phyloP scores from a whole-genome alignment of 2,888 invertebrate species.

The Pachycephus smyrnensis region DNA sequence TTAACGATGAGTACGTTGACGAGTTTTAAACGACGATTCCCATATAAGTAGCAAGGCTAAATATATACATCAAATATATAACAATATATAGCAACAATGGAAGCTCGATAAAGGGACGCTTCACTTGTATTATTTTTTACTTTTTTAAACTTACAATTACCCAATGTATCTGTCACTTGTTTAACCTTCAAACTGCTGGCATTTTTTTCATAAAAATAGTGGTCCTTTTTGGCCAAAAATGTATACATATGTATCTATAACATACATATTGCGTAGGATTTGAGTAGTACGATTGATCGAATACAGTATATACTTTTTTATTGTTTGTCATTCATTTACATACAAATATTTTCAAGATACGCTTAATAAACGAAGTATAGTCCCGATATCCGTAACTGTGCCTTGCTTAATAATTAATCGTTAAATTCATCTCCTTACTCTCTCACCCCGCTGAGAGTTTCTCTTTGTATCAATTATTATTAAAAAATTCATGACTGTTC shows the following conservation, averaged over 20 bases:
- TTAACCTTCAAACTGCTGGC: too few relatives aligned
- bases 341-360: slow-evolving; percentile 62
- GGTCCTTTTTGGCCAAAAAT: too few relatives aligned
- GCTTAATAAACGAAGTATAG: slow-evolving; percentile 53
- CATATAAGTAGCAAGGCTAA: not conserved
- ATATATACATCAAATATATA: not conserved
- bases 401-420: not conserved
- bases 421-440: not conserved
- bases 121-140: not conserved
- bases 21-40: not conserved
- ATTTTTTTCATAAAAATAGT: too few relatives aligned
- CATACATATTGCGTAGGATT: too few relatives aligned
- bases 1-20: not conserved
- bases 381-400: slow-evolving; percentile 32
- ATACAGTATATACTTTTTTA: slow-evolving; percentile 49
- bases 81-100: not conserved
- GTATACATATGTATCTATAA: too few relatives aligned
- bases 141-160: not conserved
- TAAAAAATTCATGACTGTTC: not conserved
- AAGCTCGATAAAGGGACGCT: not conserved
- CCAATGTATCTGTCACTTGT: not conserved
- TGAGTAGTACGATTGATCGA: not conserved
- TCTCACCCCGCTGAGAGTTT: not conserved
- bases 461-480: not conserved
- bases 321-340: slow-evolving; percentile 64